Percentiles rank a stretch among this genome's conserved stretches.
Evolutionary conservation across 2,888 invertebrate species (phyloP).

Genomic region (Tenthredo scrophulariae): DNA sequence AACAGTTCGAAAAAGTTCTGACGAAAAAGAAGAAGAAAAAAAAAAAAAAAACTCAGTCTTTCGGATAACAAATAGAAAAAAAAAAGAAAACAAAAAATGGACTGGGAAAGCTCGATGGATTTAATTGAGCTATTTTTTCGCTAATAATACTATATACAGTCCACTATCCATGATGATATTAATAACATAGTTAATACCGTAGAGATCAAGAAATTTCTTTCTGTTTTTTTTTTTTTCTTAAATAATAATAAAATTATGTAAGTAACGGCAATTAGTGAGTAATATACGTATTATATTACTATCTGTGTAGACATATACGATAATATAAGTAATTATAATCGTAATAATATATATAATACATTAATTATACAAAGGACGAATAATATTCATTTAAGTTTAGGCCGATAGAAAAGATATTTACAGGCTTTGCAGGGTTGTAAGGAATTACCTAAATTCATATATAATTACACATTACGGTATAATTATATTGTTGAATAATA

Average conservation of each 20-base stretch:
- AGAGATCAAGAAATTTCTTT: not conserved
- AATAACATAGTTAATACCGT: not conserved
- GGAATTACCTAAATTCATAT: constrained; percentile 43
- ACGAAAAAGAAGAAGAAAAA: not conserved
- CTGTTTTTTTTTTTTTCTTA: not conserved
- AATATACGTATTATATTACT: not conserved
- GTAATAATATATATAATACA: constrained; percentile 29
- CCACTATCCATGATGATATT: not conserved
- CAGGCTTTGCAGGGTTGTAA: constrained; percentile 43
- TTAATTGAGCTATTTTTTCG: not conserved
- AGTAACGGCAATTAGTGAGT: not conserved
- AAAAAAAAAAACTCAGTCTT: too few relatives aligned
- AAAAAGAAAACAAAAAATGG: not conserved
- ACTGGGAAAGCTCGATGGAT: not conserved
- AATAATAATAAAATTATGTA: not conserved
- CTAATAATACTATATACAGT: not conserved
- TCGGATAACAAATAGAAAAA: not conserved
- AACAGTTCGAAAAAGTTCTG: not conserved
- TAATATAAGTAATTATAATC: not conserved
- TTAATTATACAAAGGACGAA: constrained; percentile 54
- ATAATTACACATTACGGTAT: not conserved
- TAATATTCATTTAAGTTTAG: constrained; percentile 57
- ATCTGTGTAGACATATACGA: not conserved
- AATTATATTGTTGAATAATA: not conserved
- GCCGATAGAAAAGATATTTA: constrained; percentile 67